phyloP scores from a whole-genome alignment of 2,797 vertebrate species.

The Steatocranus sp. region DNA sequence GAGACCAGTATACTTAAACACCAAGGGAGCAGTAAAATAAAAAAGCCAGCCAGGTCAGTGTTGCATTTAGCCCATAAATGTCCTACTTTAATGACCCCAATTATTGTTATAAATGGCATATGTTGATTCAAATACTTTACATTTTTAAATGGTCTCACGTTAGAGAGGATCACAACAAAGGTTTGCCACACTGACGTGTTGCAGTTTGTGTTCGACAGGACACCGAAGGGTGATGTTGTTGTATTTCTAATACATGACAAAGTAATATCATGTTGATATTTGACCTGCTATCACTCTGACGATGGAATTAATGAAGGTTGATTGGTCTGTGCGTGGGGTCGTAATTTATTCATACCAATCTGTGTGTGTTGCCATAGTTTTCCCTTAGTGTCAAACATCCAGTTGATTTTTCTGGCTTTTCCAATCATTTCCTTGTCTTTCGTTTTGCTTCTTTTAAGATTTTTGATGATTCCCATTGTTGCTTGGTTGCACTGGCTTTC shows the following conservation, averaged over 20 bases:
- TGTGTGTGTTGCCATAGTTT: constrained; percentile 8
- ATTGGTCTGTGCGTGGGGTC: background rate
- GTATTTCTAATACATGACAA: background rate
- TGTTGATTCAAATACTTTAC: constrained; percentile 44
- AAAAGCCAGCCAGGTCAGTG: constrained; percentile 60
- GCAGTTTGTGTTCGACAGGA: background rate
- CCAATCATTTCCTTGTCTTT: background rate
- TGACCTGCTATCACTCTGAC: constrained; percentile 14
- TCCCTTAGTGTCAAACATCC: constrained; percentile 25
- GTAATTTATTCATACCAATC: constrained; percentile 5
- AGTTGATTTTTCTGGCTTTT: constrained; percentile 10
- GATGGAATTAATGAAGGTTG: constrained; percentile 17
- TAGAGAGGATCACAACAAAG: constrained; percentile 9
- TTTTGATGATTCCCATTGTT: constrained; percentile 26
- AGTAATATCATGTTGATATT: constrained; percentile 8
- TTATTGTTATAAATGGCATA: constrained; percentile 65
- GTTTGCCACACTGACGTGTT: background rate
- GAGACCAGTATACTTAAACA: constrained; percentile 75
- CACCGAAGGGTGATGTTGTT: background rate
- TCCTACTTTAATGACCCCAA: constrained; percentile 66
- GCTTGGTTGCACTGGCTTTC: constrained; percentile 41
- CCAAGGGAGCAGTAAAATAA: constrained; percentile 71
- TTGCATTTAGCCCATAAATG: constrained; percentile 70
- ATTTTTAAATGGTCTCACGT: background rate
- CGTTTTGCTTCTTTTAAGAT: background rate